phyloP scores from a whole-genome alignment of 2,113 vertebrate species.

The Oostethus manadensis region DNA sequence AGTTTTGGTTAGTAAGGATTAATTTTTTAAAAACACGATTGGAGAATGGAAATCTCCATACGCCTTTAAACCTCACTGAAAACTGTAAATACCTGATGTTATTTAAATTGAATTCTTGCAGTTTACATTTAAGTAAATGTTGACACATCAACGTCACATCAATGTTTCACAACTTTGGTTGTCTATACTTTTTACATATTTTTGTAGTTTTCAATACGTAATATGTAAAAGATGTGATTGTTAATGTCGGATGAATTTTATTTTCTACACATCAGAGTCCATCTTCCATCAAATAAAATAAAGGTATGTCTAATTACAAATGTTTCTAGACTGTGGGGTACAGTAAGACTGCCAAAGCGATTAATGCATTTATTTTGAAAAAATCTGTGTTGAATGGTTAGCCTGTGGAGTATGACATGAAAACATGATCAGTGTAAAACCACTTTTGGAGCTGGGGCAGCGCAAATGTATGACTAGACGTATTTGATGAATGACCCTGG shows the following conservation, averaged over 20 bases:
- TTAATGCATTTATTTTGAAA: too few species aligned
- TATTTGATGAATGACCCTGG: too few species aligned
- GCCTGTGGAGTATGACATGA: too few species aligned
- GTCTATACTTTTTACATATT: background rate
- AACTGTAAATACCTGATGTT: background rate
- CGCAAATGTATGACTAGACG: too few species aligned
- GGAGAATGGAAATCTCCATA: background rate
- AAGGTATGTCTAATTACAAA: too few species aligned
- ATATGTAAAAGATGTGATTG: conserved; percentile 11
- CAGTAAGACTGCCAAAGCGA: too few species aligned
- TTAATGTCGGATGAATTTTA: too few species aligned
- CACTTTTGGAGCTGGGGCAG: too few species aligned
- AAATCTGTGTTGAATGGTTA: too few species aligned
- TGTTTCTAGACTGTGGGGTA: too few species aligned
- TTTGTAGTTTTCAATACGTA: background rate
- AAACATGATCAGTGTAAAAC: too few species aligned
- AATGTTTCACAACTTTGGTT: background rate
- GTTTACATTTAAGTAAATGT: background rate
- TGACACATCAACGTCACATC: background rate
- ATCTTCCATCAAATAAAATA: background rate
- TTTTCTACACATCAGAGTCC: too few species aligned
- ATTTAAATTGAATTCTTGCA: background rate
- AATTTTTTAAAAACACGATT: background rate
- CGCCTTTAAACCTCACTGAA: background rate
- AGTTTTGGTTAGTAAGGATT: background rate